Evolutionary conservation across 2,797 vertebrate genomes (phyloP).

Genomic region (Sorex maritimensis): DNA sequence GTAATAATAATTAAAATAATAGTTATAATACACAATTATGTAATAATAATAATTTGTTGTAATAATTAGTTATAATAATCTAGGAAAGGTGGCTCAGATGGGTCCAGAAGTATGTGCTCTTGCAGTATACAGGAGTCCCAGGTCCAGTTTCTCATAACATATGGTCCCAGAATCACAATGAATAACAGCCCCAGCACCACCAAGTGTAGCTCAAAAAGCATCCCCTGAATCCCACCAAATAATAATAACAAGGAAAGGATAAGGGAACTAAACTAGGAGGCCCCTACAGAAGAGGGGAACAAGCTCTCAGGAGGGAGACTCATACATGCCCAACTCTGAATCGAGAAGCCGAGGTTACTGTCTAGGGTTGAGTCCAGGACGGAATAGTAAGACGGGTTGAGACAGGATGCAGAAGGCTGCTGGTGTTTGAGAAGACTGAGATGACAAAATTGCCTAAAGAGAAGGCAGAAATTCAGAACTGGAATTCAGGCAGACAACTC

Average conservation of each 20-base stretch:
- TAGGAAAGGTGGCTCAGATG: no score
- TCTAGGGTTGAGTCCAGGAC: neutral
- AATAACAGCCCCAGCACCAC: no score
- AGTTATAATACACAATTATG: neutral
- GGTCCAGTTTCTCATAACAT: no score
- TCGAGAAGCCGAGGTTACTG: neutral
- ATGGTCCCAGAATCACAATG: no score
- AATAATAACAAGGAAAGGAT: no score
- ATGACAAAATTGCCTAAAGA: neutral
- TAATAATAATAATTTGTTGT: no score
- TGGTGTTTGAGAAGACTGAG: neutral
- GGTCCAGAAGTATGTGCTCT: no score
- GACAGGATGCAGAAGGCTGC: neutral
- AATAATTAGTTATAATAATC: neutral
- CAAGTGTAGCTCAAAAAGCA: no score
- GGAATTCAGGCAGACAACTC: neutral
- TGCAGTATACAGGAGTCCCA: no score
- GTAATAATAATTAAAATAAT: neutral
- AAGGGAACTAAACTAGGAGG: no score
- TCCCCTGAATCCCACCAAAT: no score
- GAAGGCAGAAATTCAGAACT: neutral
- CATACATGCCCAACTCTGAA: neutral
- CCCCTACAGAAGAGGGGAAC: no score
- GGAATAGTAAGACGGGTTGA: neutral
- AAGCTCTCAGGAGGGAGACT: neutral